Base-by-base conservation (phyloP, 2,797 vertebrate species). In the Alca torda region DNA sequence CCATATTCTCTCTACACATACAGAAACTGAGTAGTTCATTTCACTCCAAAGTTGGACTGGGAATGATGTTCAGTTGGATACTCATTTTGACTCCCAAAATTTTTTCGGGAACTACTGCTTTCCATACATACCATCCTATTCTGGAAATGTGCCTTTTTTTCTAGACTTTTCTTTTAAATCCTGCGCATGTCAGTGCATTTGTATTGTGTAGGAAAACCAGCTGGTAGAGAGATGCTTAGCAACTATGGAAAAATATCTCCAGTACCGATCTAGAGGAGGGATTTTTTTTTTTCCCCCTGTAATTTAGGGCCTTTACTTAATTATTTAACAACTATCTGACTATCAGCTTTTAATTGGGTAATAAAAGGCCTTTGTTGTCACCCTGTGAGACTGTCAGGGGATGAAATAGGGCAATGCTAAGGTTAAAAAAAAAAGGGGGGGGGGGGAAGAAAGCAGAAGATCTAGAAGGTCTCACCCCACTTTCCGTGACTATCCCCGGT, bases 341-440 rank as follows among this genome's bases (percentile, higher is more conserved):
- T 69, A 89, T 74, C 46, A 82, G 48, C 41, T 93, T 96, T 87
- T 87, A 97, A 95, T 51, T 94, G 77, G 56, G 82, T 83, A 92
- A 94, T 96, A 97, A 97, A 97, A 96, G 76, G 37, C 35, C 64
- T 96, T 97, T 94, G 79, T 63, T 91, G 89, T 95, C 89, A 87
- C 90, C 43, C 92, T 86, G n/a, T 87, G 84, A 90, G 82, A 70
- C 35, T 72, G 69, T 64, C 69, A 90, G 45, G 59, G 33, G 37
- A 84, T 86, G 72, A 94, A 83, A 84, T 43, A 95, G n/a, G 56
- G 81, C 15, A 84, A 61, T 68, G 57, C 60, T 45, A 14, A 82
- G 43, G 82, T 81, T 73, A 21, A 91, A 94, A 92, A 54, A 77
- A 83, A 41, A 21, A 35, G 10, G 39, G 45, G 26, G 37, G 9